A percentile compares a stretch with the other conserved stretches of the same genome.
Evolutionary conservation across 2,888 invertebrate genomes (phyloP).

Genomic region (Stenurella melanura): DNA sequence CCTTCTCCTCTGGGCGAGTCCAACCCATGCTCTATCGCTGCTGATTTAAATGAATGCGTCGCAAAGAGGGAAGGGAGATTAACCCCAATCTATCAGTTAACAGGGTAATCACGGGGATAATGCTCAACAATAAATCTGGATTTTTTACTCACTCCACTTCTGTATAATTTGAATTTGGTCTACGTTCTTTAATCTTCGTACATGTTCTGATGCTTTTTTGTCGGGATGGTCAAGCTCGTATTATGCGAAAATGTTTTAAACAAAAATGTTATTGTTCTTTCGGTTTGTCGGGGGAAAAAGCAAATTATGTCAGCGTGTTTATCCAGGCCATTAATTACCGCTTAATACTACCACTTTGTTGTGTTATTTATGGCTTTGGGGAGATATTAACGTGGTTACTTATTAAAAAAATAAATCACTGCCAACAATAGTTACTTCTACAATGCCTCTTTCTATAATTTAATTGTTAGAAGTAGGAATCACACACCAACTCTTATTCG

Average conservation of each 20-base stretch:
- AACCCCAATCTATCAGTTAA: slow-evolving; percentile 64
- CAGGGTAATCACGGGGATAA: slow-evolving; percentile 60
- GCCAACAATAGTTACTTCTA: slow-evolving; percentile 5
- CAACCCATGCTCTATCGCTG: slow-evolving; percentile 28
- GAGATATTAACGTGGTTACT: slow-evolving; percentile 19
- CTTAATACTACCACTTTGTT: slow-evolving; percentile 19
- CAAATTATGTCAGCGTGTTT: slow-evolving; percentile 21
- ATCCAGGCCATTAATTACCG: slow-evolving; percentile 22
- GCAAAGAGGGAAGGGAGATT: slow-evolving; percentile 59
- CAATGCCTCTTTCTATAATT: background rate
- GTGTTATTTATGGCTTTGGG: slow-evolving; percentile 25
- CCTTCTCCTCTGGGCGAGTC: background rate
- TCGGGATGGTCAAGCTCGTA: background rate
- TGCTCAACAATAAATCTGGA: slow-evolving; percentile 58
- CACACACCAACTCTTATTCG: background rate
- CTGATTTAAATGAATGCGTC: slow-evolving; percentile 57
- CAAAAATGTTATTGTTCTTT: slow-evolving; percentile 21
- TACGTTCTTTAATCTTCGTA: slow-evolving; percentile 12
- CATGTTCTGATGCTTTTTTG: background rate
- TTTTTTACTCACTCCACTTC: slow-evolving; percentile 44
- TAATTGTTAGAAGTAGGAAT: background rate
- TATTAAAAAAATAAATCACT: slow-evolving; percentile 18
- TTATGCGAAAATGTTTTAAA: slow-evolving; percentile 10
- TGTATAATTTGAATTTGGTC: slow-evolving; percentile 30
- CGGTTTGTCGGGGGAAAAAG: slow-evolving; percentile 12